phyloP scores from a whole-genome alignment of 2,888 invertebrate species.

The Tineola bisselliella region DNA sequence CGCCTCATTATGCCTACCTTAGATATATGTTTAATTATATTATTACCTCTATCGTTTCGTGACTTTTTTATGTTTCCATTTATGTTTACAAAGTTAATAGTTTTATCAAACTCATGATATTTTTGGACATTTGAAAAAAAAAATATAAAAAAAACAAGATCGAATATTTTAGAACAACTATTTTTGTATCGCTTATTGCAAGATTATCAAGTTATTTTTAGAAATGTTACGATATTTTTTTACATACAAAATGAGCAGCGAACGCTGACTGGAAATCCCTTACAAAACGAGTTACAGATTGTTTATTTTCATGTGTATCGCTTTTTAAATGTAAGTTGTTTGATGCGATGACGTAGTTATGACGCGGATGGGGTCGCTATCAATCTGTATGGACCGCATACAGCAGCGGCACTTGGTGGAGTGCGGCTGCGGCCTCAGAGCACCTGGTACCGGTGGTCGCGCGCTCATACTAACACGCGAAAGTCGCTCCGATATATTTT shows the following conservation, averaged over 20 bases:
- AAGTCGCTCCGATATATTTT: conserved; percentile 41
- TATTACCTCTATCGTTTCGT: too few relatives aligned
- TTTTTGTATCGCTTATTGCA: neutral
- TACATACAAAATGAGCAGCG: neutral
- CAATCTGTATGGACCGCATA: neutral
- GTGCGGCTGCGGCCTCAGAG: neutral
- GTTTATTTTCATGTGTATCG: conserved; percentile 7
- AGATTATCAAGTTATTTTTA: neutral
- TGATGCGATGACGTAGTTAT: conserved; percentile 23
- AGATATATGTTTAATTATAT: too few relatives aligned
- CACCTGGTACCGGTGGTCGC: conserved; percentile 35
- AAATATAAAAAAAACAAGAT: neutral
- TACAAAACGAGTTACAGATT: conserved; percentile 13
- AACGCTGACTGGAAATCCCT: neutral
- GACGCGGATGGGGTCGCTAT: conserved; percentile 23
- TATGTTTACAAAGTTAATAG: too few relatives aligned
- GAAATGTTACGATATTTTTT: neutral
- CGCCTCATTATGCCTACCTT: too few relatives aligned
- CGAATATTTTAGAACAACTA: neutral
- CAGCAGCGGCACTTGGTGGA: neutral
- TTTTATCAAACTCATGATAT: too few relatives aligned
- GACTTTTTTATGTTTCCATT: too few relatives aligned
- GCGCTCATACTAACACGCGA: conserved; percentile 38
- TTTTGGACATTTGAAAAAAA: too few relatives aligned
- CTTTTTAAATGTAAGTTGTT: conserved; percentile 10